A percentile compares a stretch with the other conserved stretches of the same genome.
Conservation (phyloP, 2,888 invertebrate species). For the Dyspetes luteomarginatus region DNA sequence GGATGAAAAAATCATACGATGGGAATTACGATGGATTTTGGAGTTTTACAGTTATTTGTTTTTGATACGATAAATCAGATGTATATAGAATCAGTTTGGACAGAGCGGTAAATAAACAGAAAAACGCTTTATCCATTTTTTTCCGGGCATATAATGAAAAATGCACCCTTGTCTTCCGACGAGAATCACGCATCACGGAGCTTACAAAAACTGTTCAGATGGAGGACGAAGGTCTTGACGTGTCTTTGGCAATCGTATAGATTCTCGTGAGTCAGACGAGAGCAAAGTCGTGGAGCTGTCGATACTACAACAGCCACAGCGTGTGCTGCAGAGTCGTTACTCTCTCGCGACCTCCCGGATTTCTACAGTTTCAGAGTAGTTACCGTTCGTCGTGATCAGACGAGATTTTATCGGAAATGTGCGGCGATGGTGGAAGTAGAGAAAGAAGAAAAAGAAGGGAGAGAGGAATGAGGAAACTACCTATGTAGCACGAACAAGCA, state of each 20-base stretch:
- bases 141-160: neutral
- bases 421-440: slow-evolving; percentile 38
- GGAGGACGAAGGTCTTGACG: neutral
- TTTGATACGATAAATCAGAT: too few relatives aligned
- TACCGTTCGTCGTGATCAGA: slow-evolving; percentile 62
- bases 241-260: slow-evolving; percentile 1
- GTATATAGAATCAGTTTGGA: too few relatives aligned
- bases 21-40: too few relatives aligned
- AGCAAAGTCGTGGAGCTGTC: slow-evolving; percentile 58
- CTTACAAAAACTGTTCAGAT: neutral
- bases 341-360: slow-evolving; percentile 31
- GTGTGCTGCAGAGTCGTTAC: slow-evolving; percentile 46
- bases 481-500: slow-evolving; percentile 7
- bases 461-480: neutral
- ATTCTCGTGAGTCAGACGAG: slow-evolving; percentile 42
- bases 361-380: slow-evolving; percentile 48
- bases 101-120: too few relatives aligned
- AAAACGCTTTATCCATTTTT: neutral
- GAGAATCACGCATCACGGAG: neutral
- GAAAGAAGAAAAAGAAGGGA: slow-evolving; percentile 3
- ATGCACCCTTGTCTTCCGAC: neutral
- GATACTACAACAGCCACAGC: slow-evolving; percentile 26
- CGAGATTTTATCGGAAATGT: slow-evolving; percentile 60
- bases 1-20: too few relatives aligned
- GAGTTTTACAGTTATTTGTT: too few relatives aligned